phyloP scores from a whole-genome alignment of 2,797 vertebrate species.

The Chelon auratus region DNA sequence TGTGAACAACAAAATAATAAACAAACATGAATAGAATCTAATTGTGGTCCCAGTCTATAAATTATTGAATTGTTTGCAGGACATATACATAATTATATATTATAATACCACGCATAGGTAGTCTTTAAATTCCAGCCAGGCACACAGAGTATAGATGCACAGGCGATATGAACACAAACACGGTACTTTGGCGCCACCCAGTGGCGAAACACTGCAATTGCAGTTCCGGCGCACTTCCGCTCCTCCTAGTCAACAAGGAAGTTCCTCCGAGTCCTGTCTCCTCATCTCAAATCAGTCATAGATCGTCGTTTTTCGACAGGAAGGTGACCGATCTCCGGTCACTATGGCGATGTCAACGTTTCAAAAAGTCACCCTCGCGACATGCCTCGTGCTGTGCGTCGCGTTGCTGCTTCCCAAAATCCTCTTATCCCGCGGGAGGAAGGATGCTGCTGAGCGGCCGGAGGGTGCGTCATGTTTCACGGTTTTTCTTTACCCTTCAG shows the following conservation, averaged over 20 bases:
- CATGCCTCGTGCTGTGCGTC: slow-evolving; percentile 89
- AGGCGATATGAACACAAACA: not conserved
- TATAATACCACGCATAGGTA: not conserved
- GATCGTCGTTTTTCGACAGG: fast-evolving
- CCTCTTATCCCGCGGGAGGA: slow-evolving; percentile 85
- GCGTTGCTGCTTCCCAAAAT: slow-evolving; percentile 91
- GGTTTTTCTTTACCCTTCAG: not conserved
- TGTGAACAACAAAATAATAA: not conserved
- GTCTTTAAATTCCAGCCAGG: not conserved
- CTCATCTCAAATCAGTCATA: not conserved
- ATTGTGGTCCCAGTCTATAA: not conserved
- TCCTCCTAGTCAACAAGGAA: slow-evolving; percentile 46
- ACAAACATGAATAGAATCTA: not conserved
- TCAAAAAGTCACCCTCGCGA: slow-evolving; percentile 88
- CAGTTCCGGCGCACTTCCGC: slow-evolving; percentile 56
- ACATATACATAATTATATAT: not conserved
- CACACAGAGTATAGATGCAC: too few relatives aligned
- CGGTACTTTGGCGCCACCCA: slow-evolving; percentile 22
- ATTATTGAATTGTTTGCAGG: not conserved
- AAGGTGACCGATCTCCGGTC: not conserved
- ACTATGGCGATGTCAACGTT: slow-evolving; percentile 85
- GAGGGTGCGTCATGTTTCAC: slow-evolving; percentile 83
- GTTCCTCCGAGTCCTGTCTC: slow-evolving; percentile 1
- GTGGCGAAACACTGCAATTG: not conserved
- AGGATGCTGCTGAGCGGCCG: slow-evolving; percentile 73